A percentile compares a stretch with the other conserved stretches of the same genome.
Conservation (phyloP, 2,888 invertebrate species). For the Drosophila mimica region DNA sequence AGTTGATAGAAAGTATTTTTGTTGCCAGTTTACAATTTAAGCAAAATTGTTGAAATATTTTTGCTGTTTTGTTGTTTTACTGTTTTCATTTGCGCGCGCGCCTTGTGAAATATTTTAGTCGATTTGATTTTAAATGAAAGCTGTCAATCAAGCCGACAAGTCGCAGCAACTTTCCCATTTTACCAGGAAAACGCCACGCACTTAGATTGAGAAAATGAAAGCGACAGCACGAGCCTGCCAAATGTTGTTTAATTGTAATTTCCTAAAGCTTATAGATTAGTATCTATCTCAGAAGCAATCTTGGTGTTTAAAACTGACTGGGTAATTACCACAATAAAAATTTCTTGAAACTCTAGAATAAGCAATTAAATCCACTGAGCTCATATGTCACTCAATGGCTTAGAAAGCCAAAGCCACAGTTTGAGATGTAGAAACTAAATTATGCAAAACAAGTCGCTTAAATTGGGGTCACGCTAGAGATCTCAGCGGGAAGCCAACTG, state of each 20-base stretch:
- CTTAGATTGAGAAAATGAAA: conserved; percentile 68
- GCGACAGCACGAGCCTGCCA: conserved; percentile 57
- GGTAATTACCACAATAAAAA: conserved; percentile 36
- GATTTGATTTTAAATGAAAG: conserved; percentile 82
- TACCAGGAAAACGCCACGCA: conserved; percentile 67
- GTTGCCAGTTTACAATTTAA: conserved; percentile 27
- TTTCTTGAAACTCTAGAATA: conserved; percentile 32
- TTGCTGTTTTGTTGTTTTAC: conserved; percentile 49
- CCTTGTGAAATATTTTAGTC: conserved; percentile 59
- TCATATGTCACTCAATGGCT: conserved; percentile 50
- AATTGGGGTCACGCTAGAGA: conserved; percentile 65
- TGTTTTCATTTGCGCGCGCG: conserved; percentile 28
- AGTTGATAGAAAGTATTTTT: conserved; percentile 31
- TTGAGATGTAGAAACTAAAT: conserved; percentile 43
- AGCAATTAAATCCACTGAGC: conserved; percentile 32
- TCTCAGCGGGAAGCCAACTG: conserved; percentile 42
- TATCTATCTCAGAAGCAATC: conserved; percentile 2
- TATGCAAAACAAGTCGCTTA: conserved; percentile 70
- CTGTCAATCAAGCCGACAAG: conserved; percentile 79
- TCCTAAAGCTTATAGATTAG: conserved; percentile 1
- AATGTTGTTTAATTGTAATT: conserved; percentile 46
- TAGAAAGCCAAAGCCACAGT: conserved; percentile 55
- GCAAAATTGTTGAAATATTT: conserved; percentile 66
- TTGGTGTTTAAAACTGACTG: conserved; percentile 3
- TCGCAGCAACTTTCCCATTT: conserved; percentile 74